phyloP scores from a whole-genome alignment of 2,113 vertebrate genomes.

The Coturnix japonica region DNA sequence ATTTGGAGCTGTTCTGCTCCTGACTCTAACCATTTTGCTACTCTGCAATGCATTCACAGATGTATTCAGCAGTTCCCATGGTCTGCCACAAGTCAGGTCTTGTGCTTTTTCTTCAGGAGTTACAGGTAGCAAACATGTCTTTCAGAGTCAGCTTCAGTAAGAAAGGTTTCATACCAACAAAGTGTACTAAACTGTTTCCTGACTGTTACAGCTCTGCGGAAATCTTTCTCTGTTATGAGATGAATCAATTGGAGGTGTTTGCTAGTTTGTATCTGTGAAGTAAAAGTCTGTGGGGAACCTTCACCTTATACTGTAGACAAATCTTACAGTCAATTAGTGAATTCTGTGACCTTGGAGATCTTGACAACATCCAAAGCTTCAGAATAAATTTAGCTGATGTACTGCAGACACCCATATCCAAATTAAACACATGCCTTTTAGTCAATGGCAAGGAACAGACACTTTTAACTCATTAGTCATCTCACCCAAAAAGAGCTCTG shows the following conservation, averaged over 20 bases:
- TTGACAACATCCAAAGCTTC: neutral
- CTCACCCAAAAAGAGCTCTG: neutral
- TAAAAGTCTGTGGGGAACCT: neutral
- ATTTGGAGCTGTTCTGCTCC: neutral
- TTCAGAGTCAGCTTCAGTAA: neutral
- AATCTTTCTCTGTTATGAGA: neutral
- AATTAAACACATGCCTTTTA: neutral
- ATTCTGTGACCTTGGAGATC: neutral
- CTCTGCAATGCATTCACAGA: neutral
- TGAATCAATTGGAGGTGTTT: neutral
- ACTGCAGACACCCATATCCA: neutral
- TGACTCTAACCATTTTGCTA: neutral
- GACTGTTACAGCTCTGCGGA: neutral
- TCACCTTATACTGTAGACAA: neutral
- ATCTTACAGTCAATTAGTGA: neutral
- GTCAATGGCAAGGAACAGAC: neutral
- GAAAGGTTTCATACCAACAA: neutral
- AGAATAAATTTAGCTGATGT: neutral
- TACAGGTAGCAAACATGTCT: neutral
- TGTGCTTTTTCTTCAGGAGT: neutral
- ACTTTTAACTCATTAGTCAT: neutral
- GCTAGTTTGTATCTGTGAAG: neutral
- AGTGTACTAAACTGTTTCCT: neutral
- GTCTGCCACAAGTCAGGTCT: neutral
- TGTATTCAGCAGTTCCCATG: accelerated